Percentiles rank a stretch among this genome's conserved stretches.
phyloP scores from a whole-genome alignment of 2,888 invertebrate genomes.

The Osmoderma eremita region DNA sequence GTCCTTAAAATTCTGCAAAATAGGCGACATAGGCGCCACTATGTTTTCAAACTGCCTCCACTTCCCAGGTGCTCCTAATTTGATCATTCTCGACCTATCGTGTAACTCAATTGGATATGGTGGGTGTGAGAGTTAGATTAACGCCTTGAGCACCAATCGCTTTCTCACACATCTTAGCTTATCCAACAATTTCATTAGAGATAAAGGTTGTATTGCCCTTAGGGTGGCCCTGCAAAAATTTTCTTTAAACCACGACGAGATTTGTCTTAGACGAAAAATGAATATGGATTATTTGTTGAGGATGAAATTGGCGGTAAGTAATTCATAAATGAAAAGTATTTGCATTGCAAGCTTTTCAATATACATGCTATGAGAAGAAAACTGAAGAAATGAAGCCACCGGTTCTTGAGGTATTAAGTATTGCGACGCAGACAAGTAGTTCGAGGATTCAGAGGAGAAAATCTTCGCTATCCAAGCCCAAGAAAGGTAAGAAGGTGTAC shows the following conservation, averaged over 20 bases:
- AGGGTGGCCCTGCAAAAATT: constrained; percentile 53
- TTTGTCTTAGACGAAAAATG: constrained; percentile 51
- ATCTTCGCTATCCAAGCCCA: not conserved
- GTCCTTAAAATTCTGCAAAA: constrained; percentile 58
- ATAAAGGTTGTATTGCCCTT: constrained; percentile 50
- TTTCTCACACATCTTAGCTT: constrained; percentile 54
- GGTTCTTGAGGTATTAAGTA: not conserved
- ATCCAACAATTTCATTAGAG: constrained; percentile 56
- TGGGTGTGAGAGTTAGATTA: constrained; percentile 55
- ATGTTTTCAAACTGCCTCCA: constrained; percentile 54
- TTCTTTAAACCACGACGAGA: constrained; percentile 56
- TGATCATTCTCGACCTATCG: constrained; percentile 59
- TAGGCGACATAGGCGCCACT: constrained; percentile 53
- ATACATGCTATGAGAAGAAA: not conserved
- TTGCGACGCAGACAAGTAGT: not conserved
- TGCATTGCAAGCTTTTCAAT: not conserved
- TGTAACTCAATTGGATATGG: constrained; percentile 59
- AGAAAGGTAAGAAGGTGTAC: not conserved
- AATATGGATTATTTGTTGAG: constrained; percentile 43
- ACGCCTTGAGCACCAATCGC: constrained; percentile 57
- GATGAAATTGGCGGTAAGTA: constrained; percentile 12
- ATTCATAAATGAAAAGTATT: not conserved
- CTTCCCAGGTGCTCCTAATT: constrained; percentile 47
- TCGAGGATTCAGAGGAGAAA: not conserved
- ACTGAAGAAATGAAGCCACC: not conserved